Conservation (phyloP, 1,140 invertebrate genomes). For the Drosophila busckii region DNA sequence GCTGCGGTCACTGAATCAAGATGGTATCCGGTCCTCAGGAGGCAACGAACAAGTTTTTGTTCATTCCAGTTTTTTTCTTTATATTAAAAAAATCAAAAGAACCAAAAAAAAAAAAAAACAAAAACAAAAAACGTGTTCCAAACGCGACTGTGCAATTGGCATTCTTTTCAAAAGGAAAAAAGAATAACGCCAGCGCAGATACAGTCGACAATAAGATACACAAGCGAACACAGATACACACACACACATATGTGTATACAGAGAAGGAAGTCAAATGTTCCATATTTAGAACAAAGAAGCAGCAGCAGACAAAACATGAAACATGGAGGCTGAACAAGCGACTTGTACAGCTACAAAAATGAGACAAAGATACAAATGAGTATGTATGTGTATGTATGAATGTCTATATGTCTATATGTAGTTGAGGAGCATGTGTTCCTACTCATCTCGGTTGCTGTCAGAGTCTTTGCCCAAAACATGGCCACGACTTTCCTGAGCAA, state of each 20-base stretch:
- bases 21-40: slow-evolving; percentile 6
- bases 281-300: slow-evolving; percentile 66
- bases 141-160: slow-evolving; percentile 7
- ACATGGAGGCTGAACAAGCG: slow-evolving; percentile 1
- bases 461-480: slow-evolving; percentile 35
- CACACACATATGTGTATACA: slow-evolving; percentile 14
- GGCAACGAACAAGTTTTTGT: slow-evolving; percentile 54
- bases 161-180: slow-evolving; percentile 57
- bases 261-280: slow-evolving; percentile 18
- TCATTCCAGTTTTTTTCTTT: slow-evolving; percentile 38
- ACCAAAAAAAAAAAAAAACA: too few species aligned
- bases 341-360: background rate
- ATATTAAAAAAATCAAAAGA: too few species aligned
- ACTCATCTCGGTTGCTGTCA: slow-evolving; percentile 1
- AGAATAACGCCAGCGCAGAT: slow-evolving; percentile 18
- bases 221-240: slow-evolving; percentile 21
- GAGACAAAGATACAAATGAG: slow-evolving; percentile 1
- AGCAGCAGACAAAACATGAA: slow-evolving; percentile 2
- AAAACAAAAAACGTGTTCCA: slow-evolving; percentile 59
- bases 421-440: slow-evolving; percentile 34
- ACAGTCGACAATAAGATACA: slow-evolving; percentile 28
- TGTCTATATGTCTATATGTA: slow-evolving; percentile 33
- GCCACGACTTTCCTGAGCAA: too few species aligned
- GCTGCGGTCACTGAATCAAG: background rate
- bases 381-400: too few species aligned